Evolutionary conservation across 2,797 vertebrate genomes (phyloP).

Genomic region (Anabas testudineus): DNA sequence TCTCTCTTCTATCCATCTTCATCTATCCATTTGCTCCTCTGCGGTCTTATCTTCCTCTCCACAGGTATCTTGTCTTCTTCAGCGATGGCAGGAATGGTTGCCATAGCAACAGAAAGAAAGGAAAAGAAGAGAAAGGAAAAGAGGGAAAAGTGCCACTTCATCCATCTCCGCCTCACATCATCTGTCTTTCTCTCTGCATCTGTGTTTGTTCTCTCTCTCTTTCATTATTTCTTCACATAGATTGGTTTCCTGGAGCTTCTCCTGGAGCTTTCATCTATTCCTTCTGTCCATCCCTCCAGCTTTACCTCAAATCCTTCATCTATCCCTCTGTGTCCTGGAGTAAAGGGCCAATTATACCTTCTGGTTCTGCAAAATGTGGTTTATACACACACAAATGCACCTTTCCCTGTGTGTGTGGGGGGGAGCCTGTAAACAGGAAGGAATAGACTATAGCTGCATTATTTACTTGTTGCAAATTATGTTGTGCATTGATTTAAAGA

Average conservation of each 20-base stretch:
- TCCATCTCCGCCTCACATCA: slow-evolving; percentile 23
- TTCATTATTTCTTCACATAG: neutral
- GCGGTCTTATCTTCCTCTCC: slow-evolving; percentile 54
- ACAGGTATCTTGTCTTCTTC: slow-evolving; percentile 74
- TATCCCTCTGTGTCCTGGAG: slow-evolving; percentile 48
- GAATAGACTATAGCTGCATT: slow-evolving; percentile 37
- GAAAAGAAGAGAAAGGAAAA: slow-evolving; percentile 26
- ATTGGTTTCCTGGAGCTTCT: slow-evolving; percentile 55
- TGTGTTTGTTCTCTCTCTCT: slow-evolving; percentile 4
- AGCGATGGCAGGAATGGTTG: slow-evolving; percentile 70
- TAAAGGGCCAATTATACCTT: slow-evolving; percentile 69
- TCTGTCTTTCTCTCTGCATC: slow-evolving; percentile 30
- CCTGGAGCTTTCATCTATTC: slow-evolving; percentile 53
- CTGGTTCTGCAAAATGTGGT: slow-evolving; percentile 40
- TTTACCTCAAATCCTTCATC: slow-evolving; percentile 56
- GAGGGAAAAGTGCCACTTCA: slow-evolving; percentile 25
- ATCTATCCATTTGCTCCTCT: slow-evolving; percentile 39
- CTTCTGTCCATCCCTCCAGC: slow-evolving; percentile 33
- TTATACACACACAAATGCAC: slow-evolving; percentile 35
- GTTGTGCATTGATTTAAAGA: slow-evolving; percentile 42
- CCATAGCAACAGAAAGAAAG: slow-evolving; percentile 82
- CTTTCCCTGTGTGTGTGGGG: slow-evolving; percentile 1
- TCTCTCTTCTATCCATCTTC: slow-evolving; percentile 39
- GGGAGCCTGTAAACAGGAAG: slow-evolving; percentile 32
- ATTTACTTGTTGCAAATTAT: slow-evolving; percentile 49